phyloP scores from a whole-genome alignment of 35 echinoderm and acorn worm species.

The Apostichopus japonicus region DNA sequence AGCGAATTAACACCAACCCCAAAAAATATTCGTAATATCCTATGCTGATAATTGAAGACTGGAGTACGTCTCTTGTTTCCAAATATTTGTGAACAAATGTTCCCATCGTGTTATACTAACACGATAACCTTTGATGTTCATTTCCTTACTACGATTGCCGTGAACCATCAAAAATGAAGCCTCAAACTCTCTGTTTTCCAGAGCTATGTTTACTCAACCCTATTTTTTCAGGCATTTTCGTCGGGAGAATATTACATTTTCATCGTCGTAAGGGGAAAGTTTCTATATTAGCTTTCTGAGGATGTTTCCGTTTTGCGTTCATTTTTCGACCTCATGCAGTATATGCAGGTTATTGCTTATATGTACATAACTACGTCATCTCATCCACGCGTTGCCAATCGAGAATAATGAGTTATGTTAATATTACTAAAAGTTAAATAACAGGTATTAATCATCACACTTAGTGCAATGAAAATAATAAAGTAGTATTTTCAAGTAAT shows the following conservation, averaged over 20 bases:
- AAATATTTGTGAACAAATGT: conserved; percentile 55
- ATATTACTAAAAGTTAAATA: no score
- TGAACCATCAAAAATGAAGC: conserved; percentile 26
- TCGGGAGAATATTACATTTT: conserved; percentile 45
- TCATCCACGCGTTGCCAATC: no score
- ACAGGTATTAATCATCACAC: no score
- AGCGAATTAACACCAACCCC: background rate
- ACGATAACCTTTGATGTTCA: conserved; percentile 4
- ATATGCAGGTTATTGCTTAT: no score
- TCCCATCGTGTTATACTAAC: background rate
- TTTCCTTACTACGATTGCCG: background rate
- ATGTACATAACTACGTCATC: no score
- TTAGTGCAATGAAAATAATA: no score
- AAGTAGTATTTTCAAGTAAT: no score
- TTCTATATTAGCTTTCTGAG: background rate
- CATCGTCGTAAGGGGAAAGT: background rate
- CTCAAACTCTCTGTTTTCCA: background rate
- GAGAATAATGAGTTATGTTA: no score
- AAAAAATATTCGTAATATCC: conserved; percentile 1
- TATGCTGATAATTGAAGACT: conserved; percentile 2
- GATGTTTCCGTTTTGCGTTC: background rate
- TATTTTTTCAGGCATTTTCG: conserved; percentile 42
- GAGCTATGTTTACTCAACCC: conserved; percentile 19
- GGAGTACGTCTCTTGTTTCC: conserved; percentile 29
- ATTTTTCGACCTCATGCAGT: background rate